phyloP scores from a whole-genome alignment of 2,797 vertebrate genomes.

The Sebastiscus tertius region DNA sequence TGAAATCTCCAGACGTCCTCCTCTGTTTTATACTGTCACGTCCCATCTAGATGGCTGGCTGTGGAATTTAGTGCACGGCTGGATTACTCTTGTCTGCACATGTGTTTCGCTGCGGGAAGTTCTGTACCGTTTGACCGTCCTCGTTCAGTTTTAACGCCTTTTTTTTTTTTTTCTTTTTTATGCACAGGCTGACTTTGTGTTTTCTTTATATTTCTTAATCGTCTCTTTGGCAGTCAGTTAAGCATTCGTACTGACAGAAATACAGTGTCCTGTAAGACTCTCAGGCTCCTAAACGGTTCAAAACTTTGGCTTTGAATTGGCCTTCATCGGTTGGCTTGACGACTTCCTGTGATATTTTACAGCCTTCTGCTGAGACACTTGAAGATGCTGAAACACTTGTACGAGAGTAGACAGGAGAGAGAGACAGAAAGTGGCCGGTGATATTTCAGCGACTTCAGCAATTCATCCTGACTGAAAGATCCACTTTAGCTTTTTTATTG shows the following conservation, averaged over 20 bases:
- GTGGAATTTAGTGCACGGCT: constrained; percentile 74
- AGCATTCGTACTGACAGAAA: constrained; percentile 54
- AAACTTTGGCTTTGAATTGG: constrained; percentile 34
- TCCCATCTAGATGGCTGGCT: constrained; percentile 67
- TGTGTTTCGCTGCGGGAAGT: constrained; percentile 68
- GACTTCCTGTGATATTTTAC: constrained; percentile 57
- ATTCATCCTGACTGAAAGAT: constrained; percentile 34
- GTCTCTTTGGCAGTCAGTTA: constrained; percentile 33
- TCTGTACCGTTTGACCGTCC: constrained; percentile 52
- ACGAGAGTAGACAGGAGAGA: constrained; percentile 5
- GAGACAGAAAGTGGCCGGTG: constrained; percentile 8
- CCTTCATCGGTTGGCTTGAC: constrained; percentile 35
- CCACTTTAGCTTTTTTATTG: constrained; percentile 43
- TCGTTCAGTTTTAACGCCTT: constrained; percentile 35
- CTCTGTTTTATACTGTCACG: constrained; percentile 76
- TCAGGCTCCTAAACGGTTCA: constrained; percentile 42
- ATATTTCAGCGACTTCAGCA: constrained; percentile 43
- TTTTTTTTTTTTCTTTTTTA: constrained; percentile 4
- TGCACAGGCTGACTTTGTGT: constrained; percentile 37
- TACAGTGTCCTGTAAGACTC: constrained; percentile 49
- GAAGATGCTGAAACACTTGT: constrained; percentile 51
- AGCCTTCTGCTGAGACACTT: constrained; percentile 50
- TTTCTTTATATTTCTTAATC: constrained; percentile 64
- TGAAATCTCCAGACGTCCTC: constrained; percentile 83
- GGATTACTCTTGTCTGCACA: constrained; percentile 69